Evolutionary conservation across 2,113 vertebrate species (phyloP), one percentile per base, ranked within the genome.

Genomic region (Dissostichus mawsoni): DNA sequence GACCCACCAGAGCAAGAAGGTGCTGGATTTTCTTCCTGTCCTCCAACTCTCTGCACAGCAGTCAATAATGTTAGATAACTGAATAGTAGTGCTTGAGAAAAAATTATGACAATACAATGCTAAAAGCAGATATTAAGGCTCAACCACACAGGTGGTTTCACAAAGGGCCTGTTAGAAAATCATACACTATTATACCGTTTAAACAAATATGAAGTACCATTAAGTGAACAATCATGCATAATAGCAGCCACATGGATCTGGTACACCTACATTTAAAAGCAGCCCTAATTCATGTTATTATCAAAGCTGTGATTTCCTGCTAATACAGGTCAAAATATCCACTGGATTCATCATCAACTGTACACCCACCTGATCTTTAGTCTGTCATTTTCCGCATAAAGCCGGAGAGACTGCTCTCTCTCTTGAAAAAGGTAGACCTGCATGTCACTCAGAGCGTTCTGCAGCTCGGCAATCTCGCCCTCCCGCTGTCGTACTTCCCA

Each of bases 401-500:
- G 96, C 8, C 97, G 94, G 25, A 99, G 93, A 2, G 96, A 96
- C 0, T 98, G 97, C 62, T 99, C 98, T 59, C 97, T 94, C 75
- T 99, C 98, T 87, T 99, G 97, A 90, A 97, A 99, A 9, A 99
- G 97, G 89, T 93, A 98, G 69, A 98, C 93, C 82, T 99, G 98
- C 97, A 99, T 96, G 62, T 99, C 97, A 58, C 98, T 98, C 68
- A 99, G 89, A 13, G 98, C 98, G 55, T 95, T 99, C 81, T 98
- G 97, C 82, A 99, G 86, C 90, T 98, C 96, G 0, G 86, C 90
- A 20, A 97, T 95, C 92, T 99, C 97, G 69, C 95, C 96, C 61
- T 99, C 98, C 1, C 96, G 92, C 91, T 97, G 96, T 16, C 80
- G 94, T 11, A 98, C 76, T 57, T 97, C 96, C 95, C 96, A 95